Base-by-base conservation (phyloP, 2,113 vertebrate genomes). In the Sisor rabdophorus region DNA sequence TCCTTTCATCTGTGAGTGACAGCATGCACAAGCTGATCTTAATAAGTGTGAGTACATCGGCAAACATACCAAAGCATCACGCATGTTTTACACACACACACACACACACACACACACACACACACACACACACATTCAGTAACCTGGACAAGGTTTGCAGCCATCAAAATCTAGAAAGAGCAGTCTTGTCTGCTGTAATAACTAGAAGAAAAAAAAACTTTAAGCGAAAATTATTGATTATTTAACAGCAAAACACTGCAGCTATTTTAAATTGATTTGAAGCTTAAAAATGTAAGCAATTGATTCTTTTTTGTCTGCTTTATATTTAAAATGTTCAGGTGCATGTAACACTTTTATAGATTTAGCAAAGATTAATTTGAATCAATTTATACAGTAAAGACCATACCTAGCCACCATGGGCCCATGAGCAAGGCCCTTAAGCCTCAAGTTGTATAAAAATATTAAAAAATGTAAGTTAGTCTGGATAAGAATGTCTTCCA, bases 11-110 rank as follows among this genome's bases (percentile, higher is more conserved):
- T 50, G 55, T 13, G 50, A 28, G 40, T 44, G 22, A 16, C 52
- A 75, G 72, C 22, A 59, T 24, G 53, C 53, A 58, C 20, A 79
- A 19, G 55, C 19, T 22, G 63, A 73, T 59, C 54, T 81, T 26
- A 71, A 68, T 75, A 54, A 79, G 16, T 15, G 16, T 36, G 55
- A 17, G 11, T n/a, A 22, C 61, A 55, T 36, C 50, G 52, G 32
- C 30, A 72, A 26, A 54, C 30, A n/a, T 20, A 10, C 16, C 28
- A 59, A 19, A 70, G 12, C 69, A 56, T 22, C 56, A 11, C 20
- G 6, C 22, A 17, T 52, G 22, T 68, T 76, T 59, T 55, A 56
- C 32, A 68, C 36, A 65, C n/a, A 52, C 26, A 54, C n/a, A 55
- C 63, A 19, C 30, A 26, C 36, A 11, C 26, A 54, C n/a, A 55